Evolutionary conservation across 2,113 vertebrate species (phyloP), one percentile per base, ranked within the genome.

Genomic region (Gymnobelideus leadbeateri): DNA sequence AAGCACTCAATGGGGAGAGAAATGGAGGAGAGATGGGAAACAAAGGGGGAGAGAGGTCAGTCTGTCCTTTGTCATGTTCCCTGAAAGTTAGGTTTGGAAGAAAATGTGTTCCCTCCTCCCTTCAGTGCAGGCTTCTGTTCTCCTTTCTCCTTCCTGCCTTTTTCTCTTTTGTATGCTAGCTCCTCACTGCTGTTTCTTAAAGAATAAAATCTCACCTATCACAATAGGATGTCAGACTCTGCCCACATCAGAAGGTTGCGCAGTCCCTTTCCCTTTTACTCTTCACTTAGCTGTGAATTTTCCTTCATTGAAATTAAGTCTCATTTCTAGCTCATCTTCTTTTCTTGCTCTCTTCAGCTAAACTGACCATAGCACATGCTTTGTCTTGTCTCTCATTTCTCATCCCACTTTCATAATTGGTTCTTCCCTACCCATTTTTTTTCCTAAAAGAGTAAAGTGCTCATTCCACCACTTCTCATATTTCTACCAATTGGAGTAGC

Each of bases 241-340:
- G 97, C 97, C 97, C 97, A 96, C 96, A 96, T 97, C 53, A 91
- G 97, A 97, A 97, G 92, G 94, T 93, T 61, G 7, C 92, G 93
- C n/a, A 96, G 96, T 97, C 97, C 96, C 97, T 95, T 97, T 98
- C 98, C 98, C 95, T 98, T 98, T 96, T 97, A 96, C 97, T 98
- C 98, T 98, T 97, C 96, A 97, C 98, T 98, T 97, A 97, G 98
- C 93, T 0, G 97, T 97, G 97, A 98, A 98, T 98, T 98, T 98
- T 95, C 95, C 98, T 98, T 98, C 98, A 98, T 98, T 98, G 98
- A 98, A 98, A 98, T 98, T 98, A 98, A 98, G 98, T 96, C 94
- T 98, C 96, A 97, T 98, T 98, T 98, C 97, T 98, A 95, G 94
- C 96, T 98, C 31, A 68, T 37, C 98, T 97, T 98, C 96, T 98